These are phyloP conservation scores for Zenarchopterus dispar DNA, from an alignment of 2,797 vertebrate species.

Conservation along the genomic window DNA sequence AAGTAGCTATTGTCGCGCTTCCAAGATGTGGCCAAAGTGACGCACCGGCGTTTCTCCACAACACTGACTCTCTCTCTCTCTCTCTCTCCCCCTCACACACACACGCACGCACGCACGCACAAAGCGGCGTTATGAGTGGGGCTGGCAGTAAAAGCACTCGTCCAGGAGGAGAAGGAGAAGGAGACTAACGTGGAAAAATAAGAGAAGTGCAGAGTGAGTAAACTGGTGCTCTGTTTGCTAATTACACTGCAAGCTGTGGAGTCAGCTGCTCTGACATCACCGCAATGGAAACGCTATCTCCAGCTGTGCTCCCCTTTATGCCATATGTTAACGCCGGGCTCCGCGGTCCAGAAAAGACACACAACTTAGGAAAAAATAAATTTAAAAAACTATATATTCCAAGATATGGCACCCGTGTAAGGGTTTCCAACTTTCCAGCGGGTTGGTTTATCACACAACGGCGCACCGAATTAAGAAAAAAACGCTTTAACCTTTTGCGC, in stretches of 20 bases:
- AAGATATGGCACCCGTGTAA: neutral
- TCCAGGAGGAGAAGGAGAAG: conserved; percentile 61
- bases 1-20: conserved; percentile 58
- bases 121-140: conserved; percentile 41
- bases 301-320: conserved; percentile 99
- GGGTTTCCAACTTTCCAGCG: conserved; percentile 33
- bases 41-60: conserved; percentile 47
- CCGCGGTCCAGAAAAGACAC: conserved; percentile 69
- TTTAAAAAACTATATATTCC: conserved; percentile 1
- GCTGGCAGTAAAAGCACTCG: conserved; percentile 44
- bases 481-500: conserved; percentile 27
- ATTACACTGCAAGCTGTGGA: conserved; percentile 96
- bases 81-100: too few relatives aligned
- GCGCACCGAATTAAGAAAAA: neutral
- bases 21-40: conserved; percentile 24
- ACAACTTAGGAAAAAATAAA: conserved; percentile 45
- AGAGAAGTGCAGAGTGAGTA: conserved; percentile 75
- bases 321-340: conserved; percentile 94
- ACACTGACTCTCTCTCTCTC: conserved; percentile 3
- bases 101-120: conserved; percentile 30
- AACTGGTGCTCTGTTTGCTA: conserved; percentile 90
- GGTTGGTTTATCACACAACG: conserved; percentile 12
- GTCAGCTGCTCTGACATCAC: conserved; percentile 99
- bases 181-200: conserved; percentile 69
- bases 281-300: conserved; percentile 99